Evolutionary conservation across 2,113 vertebrate species (phyloP).

Genomic region (Megaceryle torquata): DNA sequence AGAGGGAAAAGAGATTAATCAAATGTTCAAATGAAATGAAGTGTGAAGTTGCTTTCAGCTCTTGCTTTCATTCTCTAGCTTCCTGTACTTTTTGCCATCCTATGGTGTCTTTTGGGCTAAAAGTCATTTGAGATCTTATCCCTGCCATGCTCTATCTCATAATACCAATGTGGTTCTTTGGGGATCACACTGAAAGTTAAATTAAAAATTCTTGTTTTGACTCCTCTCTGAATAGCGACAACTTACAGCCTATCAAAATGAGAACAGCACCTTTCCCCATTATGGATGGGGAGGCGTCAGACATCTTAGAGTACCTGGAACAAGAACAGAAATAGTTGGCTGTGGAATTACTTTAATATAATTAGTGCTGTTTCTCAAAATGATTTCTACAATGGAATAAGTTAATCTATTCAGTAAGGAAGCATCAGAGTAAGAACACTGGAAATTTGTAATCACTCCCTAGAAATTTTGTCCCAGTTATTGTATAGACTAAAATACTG

Average conservation of each 20-base stretch:
- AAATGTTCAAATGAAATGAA: not conserved
- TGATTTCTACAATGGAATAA: not conserved
- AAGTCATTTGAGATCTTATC: constrained; percentile 15
- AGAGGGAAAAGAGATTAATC: not conserved
- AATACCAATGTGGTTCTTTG: not conserved
- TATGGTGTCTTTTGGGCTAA: constrained; percentile 53
- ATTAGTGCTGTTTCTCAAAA: not conserved
- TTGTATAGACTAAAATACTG: not conserved
- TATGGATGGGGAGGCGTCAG: not conserved
- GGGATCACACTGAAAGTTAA: not conserved
- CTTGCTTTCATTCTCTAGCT: constrained; percentile 42
- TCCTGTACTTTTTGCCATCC: constrained; percentile 51
- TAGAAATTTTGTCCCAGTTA: not conserved
- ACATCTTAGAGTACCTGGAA: not conserved
- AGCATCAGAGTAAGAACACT: not conserved
- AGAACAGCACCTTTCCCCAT: not conserved
- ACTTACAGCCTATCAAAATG: not conserved
- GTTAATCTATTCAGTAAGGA: not conserved
- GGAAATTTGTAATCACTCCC: not conserved
- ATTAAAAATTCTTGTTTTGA: constrained; percentile 30
- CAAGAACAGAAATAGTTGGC: not conserved
- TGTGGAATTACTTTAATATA: not conserved
- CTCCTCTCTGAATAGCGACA: constrained; percentile 7
- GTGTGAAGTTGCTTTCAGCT: constrained; percentile 42
- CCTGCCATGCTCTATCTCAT: constrained; percentile 5